Conservation (phyloP, 2,797 vertebrate species). For the Pantherophis alleghaniensis region DNA sequence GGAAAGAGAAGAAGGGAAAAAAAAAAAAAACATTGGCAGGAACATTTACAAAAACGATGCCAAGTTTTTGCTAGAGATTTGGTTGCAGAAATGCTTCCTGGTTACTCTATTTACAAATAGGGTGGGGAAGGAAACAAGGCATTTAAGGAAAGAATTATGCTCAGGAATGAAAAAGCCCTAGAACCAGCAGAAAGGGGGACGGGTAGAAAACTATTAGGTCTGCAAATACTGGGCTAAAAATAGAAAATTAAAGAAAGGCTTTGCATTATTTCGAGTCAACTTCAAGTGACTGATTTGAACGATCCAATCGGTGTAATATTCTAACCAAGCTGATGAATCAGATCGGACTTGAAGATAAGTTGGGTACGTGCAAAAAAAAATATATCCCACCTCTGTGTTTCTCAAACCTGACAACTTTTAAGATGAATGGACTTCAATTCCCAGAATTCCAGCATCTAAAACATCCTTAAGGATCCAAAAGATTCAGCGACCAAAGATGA, state of each 20-base stretch:
- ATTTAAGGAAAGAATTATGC: not conserved
- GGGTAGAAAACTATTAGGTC: conserved; percentile 6
- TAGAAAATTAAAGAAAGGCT: not conserved
- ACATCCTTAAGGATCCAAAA: not conserved
- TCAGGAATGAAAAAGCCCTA: conserved; percentile 35
- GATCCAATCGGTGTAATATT: not conserved
- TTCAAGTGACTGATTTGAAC: not conserved
- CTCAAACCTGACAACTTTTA: not conserved
- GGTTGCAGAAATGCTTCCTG: not conserved
- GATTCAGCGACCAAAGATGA: not conserved
- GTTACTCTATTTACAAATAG: not conserved
- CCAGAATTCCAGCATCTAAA: not conserved
- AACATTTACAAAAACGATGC: not conserved
- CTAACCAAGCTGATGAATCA: not conserved
- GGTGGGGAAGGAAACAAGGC: not conserved
- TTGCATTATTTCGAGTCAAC: not conserved
- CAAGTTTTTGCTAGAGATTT: not conserved
- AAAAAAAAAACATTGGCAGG: not conserved
- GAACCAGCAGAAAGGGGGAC: not conserved
- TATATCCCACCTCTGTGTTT: not conserved
- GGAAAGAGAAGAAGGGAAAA: not conserved
- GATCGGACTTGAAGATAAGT: not conserved
- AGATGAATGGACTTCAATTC: no score
- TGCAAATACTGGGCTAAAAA: conserved; percentile 7
- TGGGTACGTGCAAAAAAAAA: not conserved